These are phyloP conservation scores for Aphrocallistes beatrix DNA, from an alignment of 37 sponge, comb jelly and placozoan species.

Conservation along the genomic window DNA sequence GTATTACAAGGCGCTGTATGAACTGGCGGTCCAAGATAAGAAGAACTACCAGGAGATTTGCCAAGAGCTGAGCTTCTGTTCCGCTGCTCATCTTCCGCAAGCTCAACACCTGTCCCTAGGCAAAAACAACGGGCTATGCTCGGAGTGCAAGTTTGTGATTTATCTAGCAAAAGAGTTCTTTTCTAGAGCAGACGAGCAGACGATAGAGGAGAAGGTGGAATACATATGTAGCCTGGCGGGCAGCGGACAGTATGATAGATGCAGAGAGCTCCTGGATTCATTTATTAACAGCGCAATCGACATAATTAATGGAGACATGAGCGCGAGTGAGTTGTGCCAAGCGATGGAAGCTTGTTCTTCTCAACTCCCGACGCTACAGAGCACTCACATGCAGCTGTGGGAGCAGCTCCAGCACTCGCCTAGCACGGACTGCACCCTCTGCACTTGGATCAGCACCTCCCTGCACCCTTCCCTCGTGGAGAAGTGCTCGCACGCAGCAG, in stretches of 20 bases:
- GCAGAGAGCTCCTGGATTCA: not conserved
- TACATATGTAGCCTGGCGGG: not conserved
- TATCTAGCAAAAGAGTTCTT: not conserved
- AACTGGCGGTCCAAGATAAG: not conserved
- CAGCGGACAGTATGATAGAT: not conserved
- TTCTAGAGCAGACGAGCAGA: not conserved
- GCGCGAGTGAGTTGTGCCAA: slow-evolving; percentile 1
- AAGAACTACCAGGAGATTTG: not conserved
- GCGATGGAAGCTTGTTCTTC: not conserved
- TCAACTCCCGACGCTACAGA: not conserved
- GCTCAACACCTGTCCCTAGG: not conserved
- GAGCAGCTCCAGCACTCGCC: not conserved
- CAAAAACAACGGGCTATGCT: not conserved
- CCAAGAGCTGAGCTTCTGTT: not conserved
- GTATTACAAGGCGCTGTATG: not conserved
- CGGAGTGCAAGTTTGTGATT: not conserved
- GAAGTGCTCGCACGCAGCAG: not conserved
- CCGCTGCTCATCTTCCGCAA: too few relatives aligned
- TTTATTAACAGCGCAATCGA: not conserved
- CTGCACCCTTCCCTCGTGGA: not conserved
- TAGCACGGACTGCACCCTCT: not conserved
- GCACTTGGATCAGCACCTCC: not conserved
- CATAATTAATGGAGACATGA: not conserved
- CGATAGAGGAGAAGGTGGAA: not conserved
- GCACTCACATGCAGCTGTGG: not conserved